Evolutionary conservation across 92 coral and sea anemone genomes (phyloP).

Genomic region (Metridium senile): DNA sequence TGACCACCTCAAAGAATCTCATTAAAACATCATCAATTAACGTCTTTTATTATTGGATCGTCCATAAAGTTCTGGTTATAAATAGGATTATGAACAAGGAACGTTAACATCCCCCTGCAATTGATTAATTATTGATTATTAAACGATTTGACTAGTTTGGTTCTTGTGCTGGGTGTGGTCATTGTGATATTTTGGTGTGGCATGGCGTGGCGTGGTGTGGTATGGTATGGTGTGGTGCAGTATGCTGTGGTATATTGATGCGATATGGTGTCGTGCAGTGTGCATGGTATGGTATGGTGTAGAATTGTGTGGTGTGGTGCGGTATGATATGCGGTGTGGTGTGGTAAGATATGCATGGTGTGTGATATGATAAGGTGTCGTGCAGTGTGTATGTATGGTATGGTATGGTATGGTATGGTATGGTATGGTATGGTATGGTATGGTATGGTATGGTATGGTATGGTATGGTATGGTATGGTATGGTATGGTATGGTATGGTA

Average conservation of each 20-base stretch:
- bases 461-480: neutral
- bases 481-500: neutral
- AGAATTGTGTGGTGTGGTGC: conserved; percentile 2
- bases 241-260: neutral
- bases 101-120: no score
- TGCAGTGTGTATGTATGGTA: no score
- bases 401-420: no score
- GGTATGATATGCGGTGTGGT: no score
- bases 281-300: conserved; percentile 1
- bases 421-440: neutral
- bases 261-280: neutral
- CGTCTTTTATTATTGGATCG: neutral
- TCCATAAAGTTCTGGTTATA: neutral
- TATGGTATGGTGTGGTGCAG: neutral
- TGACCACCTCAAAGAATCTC: conserved; percentile 19
- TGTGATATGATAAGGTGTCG: neutral
- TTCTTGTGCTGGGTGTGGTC: neutral
- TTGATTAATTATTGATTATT: no score
- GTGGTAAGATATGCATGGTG: neutral
- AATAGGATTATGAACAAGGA: no score
- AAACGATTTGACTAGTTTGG: no score
- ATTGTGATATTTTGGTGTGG: neutral
- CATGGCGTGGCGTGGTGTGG: neutral
- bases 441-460: neutral
- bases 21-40: conserved; percentile 8